Evolutionary conservation across 2,113 vertebrate species (phyloP).

Genomic region (Tragulus kanchil): DNA sequence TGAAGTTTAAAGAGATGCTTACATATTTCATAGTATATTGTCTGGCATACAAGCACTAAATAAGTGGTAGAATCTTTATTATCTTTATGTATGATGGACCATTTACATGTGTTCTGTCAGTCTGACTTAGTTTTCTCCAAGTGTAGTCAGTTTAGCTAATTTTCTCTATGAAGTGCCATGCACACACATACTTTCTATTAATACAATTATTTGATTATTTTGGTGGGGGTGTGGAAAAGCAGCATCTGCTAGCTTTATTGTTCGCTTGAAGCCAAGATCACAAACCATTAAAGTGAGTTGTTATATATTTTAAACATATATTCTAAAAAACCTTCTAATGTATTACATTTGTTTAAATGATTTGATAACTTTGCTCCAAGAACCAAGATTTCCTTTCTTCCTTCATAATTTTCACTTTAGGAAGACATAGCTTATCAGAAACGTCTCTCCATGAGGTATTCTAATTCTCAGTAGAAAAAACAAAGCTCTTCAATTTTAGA

Average conservation of each 20-base stretch:
- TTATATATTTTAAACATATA: slow-evolving; percentile 5
- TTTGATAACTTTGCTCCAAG: slow-evolving; percentile 45
- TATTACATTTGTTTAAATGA: slow-evolving; percentile 56
- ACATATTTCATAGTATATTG: not conserved
- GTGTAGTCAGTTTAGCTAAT: slow-evolving; percentile 1
- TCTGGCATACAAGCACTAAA: not conserved
- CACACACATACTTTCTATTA: not conserved
- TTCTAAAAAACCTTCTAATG: slow-evolving; percentile 19
- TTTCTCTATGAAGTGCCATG: slow-evolving; percentile 40
- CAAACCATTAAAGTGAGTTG: not conserved
- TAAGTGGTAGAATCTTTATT: not conserved
- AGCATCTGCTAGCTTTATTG: not conserved
- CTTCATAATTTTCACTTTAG: slow-evolving; percentile 29
- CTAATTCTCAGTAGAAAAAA: not conserved
- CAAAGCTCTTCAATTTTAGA: not conserved
- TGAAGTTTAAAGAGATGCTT: slow-evolving; percentile 28
- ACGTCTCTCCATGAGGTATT: not conserved
- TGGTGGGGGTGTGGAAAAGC: not conserved
- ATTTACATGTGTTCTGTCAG: not conserved
- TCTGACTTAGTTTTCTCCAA: slow-evolving; percentile 46
- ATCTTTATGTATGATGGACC: not conserved
- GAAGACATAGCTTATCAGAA: slow-evolving; percentile 53
- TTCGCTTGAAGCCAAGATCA: not conserved
- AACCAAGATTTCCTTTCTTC: slow-evolving; percentile 50
- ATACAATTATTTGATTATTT: slow-evolving; percentile 1